Conservation (phyloP, 1,140 invertebrate species). For the Tetramorium alpestre region DNA sequence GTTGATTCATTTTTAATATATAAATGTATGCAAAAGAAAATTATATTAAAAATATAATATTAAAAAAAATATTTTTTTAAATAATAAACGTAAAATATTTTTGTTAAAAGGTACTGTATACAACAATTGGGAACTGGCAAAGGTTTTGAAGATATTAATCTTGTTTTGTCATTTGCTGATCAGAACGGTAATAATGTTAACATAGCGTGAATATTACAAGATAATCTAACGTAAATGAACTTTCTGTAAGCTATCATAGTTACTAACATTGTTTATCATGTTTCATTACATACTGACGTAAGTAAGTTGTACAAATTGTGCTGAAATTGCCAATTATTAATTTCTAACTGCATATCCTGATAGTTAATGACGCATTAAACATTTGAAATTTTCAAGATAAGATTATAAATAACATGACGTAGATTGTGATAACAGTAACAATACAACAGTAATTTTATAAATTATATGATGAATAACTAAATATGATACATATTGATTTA, state of each 20-base stretch:
- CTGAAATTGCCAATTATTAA: not conserved
- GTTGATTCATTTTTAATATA: not conserved
- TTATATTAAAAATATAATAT: not conserved
- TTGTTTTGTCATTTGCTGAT: constrained; percentile 47
- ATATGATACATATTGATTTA: not conserved
- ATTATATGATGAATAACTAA: not conserved
- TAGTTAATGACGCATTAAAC: constrained; percentile 9
- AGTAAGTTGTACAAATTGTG: not conserved
- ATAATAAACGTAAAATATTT: constrained; percentile 38
- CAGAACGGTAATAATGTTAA: constrained; percentile 7
- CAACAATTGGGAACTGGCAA: not conserved
- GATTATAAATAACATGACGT: not conserved
- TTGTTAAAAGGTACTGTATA: constrained; percentile 67
- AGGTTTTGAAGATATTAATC: constrained; percentile 36
- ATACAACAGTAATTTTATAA: not conserved
- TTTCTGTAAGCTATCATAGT: constrained; percentile 3
- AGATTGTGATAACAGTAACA: not conserved
- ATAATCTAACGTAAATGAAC: not conserved
- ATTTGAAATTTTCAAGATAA: not conserved
- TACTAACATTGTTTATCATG: constrained; percentile 11
- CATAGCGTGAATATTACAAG: not conserved
- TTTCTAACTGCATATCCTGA: not conserved
- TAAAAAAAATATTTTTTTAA: not conserved
- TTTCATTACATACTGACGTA: constrained; percentile 7
- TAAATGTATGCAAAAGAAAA: not conserved